Evolutionary conservation across 1,140 invertebrate genomes (phyloP), one percentile per base, ranked within the genome.

Genomic region (Matsumurasca onukii): DNA sequence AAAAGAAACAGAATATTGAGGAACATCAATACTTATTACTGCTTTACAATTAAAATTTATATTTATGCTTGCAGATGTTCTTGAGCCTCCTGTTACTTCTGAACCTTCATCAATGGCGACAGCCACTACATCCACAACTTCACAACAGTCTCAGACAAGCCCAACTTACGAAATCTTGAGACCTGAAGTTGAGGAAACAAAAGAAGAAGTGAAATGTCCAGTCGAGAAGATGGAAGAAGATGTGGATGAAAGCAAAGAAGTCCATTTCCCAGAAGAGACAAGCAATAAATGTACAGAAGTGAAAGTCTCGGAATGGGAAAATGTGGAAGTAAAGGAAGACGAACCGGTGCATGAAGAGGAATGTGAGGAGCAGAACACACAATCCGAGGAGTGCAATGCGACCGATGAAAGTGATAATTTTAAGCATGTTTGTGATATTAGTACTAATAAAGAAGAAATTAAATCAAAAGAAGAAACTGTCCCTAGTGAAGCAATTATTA

Each of bases 171-270:
- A n/a, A n/a, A n/a, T n/a, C n/a, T n/a, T n/a, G n/a, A n/a, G n/a
- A n/a, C n/a, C n/a, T n/a, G n/a, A n/a, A 9, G 34, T 39, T 5
- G 34, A 39, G 34, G 34, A 39, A 39, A 9, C 34, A 39, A 39
- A 69, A 55, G 73, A 72, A 27, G 69, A 65, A 62, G 31, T 68
- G 31, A 34, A 72, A 74, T 17, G 57, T 59, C 72, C 63, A 68
- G 72, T 57, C 59, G 69, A 73, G 12, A 62, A 70, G 22, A 72
- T 72, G 55, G 45, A 70, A 13, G 74, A 73, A 2, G 74, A 73
- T 12, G 57, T 72, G 1, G 70, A 76, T 31, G 48, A 71, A 22
- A 39, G 65, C 0, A 62, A 71, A 31, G 63, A 73, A 24, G 55
- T 27, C 34, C 5, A 39, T 13, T 59, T 22, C 24, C 25, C 15